A percentile compares a stretch with the other conserved stretches of the same genome.
These are phyloP conservation scores for Pterois miles DNA, from an alignment of 2,797 vertebrate genomes.

Conservation along the genomic window DNA sequence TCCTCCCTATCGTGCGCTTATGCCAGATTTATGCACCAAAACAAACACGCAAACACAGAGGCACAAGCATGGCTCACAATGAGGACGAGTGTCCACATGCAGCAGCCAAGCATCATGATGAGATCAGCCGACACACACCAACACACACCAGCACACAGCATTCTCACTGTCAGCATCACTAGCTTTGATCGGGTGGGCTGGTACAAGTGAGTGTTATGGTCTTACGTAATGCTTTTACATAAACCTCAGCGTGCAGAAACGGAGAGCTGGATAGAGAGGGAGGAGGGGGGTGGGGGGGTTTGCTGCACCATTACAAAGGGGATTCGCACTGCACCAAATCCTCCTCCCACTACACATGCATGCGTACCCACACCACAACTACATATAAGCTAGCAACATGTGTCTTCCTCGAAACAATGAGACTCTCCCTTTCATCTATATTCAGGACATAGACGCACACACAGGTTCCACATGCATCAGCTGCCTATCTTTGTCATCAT, in stretches of 20 bases:
- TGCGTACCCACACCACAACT: slow-evolving; percentile 43
- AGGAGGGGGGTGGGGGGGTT: not conserved
- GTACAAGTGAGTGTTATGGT: slow-evolving; percentile 72
- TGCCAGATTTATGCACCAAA: slow-evolving; percentile 27
- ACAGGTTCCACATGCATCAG: slow-evolving; percentile 26
- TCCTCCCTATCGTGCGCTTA: slow-evolving; percentile 4
- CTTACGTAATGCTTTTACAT: slow-evolving; percentile 85
- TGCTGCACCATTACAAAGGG: slow-evolving; percentile 78
- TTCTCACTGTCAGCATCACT: slow-evolving; percentile 59
- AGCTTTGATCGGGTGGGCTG: slow-evolving; percentile 69
- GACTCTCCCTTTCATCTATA: slow-evolving; percentile 37
- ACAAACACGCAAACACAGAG: slow-evolving; percentile 13
- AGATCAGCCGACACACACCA: slow-evolving; percentile 52
- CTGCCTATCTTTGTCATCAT: slow-evolving; percentile 33
- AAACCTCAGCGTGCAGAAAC: slow-evolving; percentile 71
- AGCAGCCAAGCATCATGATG: slow-evolving; percentile 35
- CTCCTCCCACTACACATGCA: slow-evolving; percentile 54
- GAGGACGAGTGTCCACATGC: slow-evolving; percentile 33
- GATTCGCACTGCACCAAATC: slow-evolving; percentile 85
- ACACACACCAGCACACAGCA: slow-evolving; percentile 19
- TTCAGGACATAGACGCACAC: slow-evolving; percentile 25
- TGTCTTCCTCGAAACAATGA: slow-evolving; percentile 28
- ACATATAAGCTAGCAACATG: slow-evolving; percentile 43
- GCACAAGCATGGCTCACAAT: slow-evolving; percentile 17
- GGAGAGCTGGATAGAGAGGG: slow-evolving; percentile 38